Conservation (phyloP, 2,113 vertebrate genomes). For the Falco punctatus region DNA sequence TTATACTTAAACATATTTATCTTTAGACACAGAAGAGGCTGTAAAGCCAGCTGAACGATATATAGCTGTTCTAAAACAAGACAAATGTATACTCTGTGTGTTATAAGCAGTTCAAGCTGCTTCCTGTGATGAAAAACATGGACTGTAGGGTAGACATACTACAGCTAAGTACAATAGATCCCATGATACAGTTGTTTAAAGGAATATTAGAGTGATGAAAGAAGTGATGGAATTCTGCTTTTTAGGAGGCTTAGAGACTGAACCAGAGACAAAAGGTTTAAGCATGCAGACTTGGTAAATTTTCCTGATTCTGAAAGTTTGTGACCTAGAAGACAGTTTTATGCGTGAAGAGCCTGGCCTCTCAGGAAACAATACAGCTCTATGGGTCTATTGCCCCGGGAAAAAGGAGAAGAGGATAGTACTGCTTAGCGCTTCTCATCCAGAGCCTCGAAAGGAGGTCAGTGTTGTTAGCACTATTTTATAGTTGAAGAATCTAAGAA, state of each 20-base stretch:
- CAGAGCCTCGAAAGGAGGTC: background rate
- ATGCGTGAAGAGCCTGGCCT: background rate
- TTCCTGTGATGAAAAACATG: constrained; percentile 72
- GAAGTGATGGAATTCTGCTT: constrained; percentile 67
- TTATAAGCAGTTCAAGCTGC: constrained; percentile 67
- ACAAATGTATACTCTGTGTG: constrained; percentile 60
- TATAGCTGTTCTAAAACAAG: constrained; percentile 59
- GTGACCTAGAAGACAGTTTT: background rate
- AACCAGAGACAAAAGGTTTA: constrained; percentile 14
- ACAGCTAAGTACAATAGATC: constrained; percentile 59
- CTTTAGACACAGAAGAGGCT: constrained; percentile 32
- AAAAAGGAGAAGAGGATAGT: background rate
- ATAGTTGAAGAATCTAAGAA: background rate
- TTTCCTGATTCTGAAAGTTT: constrained; percentile 11
- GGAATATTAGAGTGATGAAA: constrained; percentile 71
- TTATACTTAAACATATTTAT: constrained; percentile 47
- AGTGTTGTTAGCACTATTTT: background rate
- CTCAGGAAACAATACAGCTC: constrained; percentile 5
- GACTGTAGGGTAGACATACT: constrained; percentile 36
- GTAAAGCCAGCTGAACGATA: constrained; percentile 49
- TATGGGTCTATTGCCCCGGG: background rate
- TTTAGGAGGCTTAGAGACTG: constrained; percentile 53
- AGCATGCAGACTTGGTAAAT: constrained; percentile 1
- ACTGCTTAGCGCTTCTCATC: background rate
- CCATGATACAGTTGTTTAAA: constrained; percentile 58